Conservation (phyloP, 2,113 vertebrate genomes). For the Silurus meridionalis region DNA sequence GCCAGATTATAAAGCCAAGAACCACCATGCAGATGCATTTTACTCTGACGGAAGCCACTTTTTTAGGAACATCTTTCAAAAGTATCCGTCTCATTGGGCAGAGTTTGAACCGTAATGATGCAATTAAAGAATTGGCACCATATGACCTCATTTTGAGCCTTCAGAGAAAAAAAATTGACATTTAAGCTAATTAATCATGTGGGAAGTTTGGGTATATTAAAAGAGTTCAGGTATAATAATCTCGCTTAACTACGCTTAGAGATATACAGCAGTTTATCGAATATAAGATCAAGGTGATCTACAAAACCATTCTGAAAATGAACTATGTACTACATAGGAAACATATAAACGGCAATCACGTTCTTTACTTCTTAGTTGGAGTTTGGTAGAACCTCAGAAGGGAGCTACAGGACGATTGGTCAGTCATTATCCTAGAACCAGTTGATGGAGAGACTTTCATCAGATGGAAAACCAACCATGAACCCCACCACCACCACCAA, state of each 20-base stretch:
- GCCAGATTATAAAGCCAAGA: constrained; percentile 20
- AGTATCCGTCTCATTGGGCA: background rate
- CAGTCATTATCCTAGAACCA: background rate
- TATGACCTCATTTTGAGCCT: background rate
- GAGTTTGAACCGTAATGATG: background rate
- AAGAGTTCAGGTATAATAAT: too few relatives aligned
- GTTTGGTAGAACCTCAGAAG: background rate
- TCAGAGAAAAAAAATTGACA: background rate
- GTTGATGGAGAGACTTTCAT: background rate
- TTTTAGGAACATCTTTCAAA: background rate
- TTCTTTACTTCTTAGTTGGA: background rate
- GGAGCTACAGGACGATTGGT: background rate
- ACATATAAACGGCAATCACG: background rate
- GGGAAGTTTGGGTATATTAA: background rate
- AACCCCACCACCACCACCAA: background rate
- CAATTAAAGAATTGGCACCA: background rate
- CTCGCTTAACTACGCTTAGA: too few relatives aligned
- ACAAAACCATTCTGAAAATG: background rate
- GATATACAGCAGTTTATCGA: too few relatives aligned
- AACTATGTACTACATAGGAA: background rate
- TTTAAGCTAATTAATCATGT: background rate
- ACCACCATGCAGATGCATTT: background rate
- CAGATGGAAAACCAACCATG: background rate
- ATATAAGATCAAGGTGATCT: background rate
- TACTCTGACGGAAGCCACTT: constrained; percentile 1